phyloP scores from a whole-genome alignment of 1,140 invertebrate species.

The Megalopta genalis region DNA sequence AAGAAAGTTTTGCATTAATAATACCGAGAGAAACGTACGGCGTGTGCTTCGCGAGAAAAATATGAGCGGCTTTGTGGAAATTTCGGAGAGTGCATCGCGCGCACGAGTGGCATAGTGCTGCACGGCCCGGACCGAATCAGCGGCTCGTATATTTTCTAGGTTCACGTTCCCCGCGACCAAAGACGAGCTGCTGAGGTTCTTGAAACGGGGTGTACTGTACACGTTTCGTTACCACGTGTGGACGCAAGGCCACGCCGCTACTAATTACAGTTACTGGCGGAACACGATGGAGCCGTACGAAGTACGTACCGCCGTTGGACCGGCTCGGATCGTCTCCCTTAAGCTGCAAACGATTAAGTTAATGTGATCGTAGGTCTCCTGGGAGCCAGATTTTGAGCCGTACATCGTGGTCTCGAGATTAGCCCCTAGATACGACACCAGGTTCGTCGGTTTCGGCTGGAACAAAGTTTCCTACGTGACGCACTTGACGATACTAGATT shows the following conservation, averaged over 20 bases:
- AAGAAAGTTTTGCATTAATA: no score
- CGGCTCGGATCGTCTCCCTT: neutral
- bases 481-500: constrained; percentile 91
- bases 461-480: constrained; percentile 97
- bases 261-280: constrained; percentile 92
- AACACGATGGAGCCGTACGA: constrained; percentile 90
- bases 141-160: constrained; percentile 51
- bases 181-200: constrained; percentile 87
- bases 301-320: constrained; percentile 76
- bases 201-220: constrained; percentile 87
- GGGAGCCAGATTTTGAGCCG: constrained; percentile 96
- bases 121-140: neutral
- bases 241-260: constrained; percentile 92
- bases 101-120: no score
- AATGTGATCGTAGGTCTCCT: constrained; percentile 84
- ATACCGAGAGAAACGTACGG: no score
- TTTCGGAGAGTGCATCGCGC: no score
- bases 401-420: constrained; percentile 91
- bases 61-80: no score
- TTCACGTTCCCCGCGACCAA: constrained; percentile 90
- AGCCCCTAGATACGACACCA: constrained; percentile 90
- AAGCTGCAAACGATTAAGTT: constrained; percentile 14
- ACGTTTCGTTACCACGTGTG: constrained; percentile 92
- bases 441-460: constrained; percentile 97
- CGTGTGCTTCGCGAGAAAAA: no score